Conservation (phyloP, 2,113 vertebrate species). For the Grammomys surdaster region DNA sequence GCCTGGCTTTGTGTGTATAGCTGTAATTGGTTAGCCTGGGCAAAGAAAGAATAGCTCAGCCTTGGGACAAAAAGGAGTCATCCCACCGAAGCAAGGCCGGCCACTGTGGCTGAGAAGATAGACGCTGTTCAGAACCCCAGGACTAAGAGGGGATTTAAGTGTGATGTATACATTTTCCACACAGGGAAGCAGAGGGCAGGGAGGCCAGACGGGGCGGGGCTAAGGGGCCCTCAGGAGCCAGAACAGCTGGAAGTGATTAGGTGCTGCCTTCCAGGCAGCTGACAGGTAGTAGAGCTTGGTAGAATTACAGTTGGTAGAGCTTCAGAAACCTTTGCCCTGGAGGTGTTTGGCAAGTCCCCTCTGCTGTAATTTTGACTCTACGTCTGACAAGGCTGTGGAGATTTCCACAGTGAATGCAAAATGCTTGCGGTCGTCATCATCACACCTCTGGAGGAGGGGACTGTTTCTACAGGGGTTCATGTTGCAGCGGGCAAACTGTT, state of each 20-base stretch:
- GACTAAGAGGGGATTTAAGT: conserved; percentile 59
- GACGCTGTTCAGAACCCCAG: conserved; percentile 12
- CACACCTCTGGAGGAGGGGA: background rate
- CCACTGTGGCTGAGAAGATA: conserved; percentile 2
- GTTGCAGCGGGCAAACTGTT: background rate
- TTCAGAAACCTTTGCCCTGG: conserved; percentile 71
- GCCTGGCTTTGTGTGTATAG: background rate
- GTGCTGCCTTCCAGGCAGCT: conserved; percentile 56
- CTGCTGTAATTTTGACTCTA: conserved; percentile 2
- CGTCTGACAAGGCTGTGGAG: conserved; percentile 17
- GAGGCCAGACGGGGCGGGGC: conserved; percentile 76
- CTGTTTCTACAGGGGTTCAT: background rate
- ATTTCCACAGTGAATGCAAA: conserved; percentile 27
- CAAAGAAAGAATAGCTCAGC: background rate
- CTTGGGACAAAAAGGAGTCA: background rate
- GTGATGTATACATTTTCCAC: conserved; percentile 68
- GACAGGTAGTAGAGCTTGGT: conserved; percentile 73
- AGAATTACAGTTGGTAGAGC: conserved; percentile 20
- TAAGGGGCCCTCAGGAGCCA: background rate
- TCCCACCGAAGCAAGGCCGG: background rate
- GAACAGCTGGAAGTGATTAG: conserved; percentile 77
- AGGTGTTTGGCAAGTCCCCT: conserved; percentile 67
- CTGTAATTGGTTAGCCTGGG: background rate
- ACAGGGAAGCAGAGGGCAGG: conserved; percentile 58
- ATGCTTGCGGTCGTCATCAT: background rate